These are phyloP conservation scores for Palythoa caribaeorum DNA, from an alignment of 92 coral and sea anemone genomes.

Conservation along the genomic window DNA sequence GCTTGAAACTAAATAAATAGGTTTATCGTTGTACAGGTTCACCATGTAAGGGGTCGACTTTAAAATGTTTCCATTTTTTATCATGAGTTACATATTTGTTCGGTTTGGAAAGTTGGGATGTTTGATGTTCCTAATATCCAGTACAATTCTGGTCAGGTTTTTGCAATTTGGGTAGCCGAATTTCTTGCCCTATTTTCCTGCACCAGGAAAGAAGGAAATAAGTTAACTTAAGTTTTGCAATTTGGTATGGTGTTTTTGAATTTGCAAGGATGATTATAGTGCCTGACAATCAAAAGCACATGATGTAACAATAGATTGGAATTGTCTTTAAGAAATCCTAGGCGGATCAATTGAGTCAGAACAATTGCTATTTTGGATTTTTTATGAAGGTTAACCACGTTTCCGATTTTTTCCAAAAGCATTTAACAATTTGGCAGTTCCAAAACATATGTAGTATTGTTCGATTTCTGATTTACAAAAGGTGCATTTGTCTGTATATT, in stretches of 20 bases:
- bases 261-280: neutral
- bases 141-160: neutral
- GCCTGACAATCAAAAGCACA: neutral
- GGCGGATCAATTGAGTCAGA: neutral
- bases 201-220: too few species aligned
- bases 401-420: neutral
- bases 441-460: neutral
- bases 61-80: neutral
- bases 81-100: neutral
- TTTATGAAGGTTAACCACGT: neutral
- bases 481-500: neutral
- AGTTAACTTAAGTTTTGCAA: neutral
- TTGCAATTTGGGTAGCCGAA: too few species aligned
- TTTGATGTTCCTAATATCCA: neutral
- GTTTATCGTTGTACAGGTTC: neutral
- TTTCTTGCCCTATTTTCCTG: too few species aligned
- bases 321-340: neutral
- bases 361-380: neutral
- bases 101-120: neutral
- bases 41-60: neutral
- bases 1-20: neutral
- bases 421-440: neutral
- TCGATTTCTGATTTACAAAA: neutral
- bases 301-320: neutral
- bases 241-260: conserved; percentile 2